Base-by-base conservation (phyloP, 2,888 invertebrate species). In the Lasioglossum pauxillum region DNA sequence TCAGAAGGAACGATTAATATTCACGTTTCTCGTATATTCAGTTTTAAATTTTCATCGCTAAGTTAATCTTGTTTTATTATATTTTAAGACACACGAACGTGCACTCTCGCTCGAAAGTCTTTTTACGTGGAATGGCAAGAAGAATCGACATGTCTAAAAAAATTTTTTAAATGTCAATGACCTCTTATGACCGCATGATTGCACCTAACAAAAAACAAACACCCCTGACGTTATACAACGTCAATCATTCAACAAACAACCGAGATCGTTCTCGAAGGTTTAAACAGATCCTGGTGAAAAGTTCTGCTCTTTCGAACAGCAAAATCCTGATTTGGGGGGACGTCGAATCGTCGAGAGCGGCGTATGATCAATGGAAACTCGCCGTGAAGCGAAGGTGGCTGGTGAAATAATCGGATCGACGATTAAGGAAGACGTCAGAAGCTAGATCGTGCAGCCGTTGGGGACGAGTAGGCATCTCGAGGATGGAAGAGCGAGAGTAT, bases 381-480 rank as follows among this genome's bases (percentile, higher is more conserved):
- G 19, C 8, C 35, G 35, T 35, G n/a, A 14, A 27, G 27, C 60
- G 27, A 27, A 60, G 60, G 60, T 27, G 27, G 60, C 67, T 35
- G 57, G 27, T 35, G 67, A 67, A 35, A 67, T 35, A 35, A 67
- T 38, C 41, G 44, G 31, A 44, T 31, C 44, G 41, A 38, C 78
- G 67, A 78, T 78, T 57, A 53, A 71, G 41, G 19, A 53, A 78
- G 78, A 71, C 53, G 78, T 78, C 69, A 71, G 71, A 53, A 53
- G 78, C 49, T 27, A 35, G 49, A n/a, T 69, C 38, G 69, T 49
- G 69, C n/a, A 35, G 49, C 69, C 16, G 27, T 46, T n/a, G 16
- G 16, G 14, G 72, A n/a, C 67, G 41, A 44, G 23, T 44, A 41
- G 35, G 71, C 41, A 41, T 71, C 73, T 31, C 49, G 49, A 49